A percentile compares a stretch with the other conserved stretches of the same genome.
phyloP scores from a whole-genome alignment of 1,140 invertebrate species.

The Drosophila tropicalis region DNA sequence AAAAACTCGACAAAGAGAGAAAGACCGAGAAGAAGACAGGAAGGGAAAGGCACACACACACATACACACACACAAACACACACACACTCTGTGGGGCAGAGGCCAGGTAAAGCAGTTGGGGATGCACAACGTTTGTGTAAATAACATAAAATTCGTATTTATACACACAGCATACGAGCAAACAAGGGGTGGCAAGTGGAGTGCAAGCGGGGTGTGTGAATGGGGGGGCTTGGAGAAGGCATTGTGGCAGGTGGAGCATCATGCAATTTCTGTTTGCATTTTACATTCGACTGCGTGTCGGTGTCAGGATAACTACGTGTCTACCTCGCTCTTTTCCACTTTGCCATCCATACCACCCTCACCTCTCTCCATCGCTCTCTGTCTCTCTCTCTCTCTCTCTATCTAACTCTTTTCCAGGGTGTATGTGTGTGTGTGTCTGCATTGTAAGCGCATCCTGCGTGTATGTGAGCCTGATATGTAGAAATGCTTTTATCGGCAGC shows the following conservation, averaged over 20 bases:
- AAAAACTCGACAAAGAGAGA: neutral
- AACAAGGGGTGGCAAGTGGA: constrained; percentile 32
- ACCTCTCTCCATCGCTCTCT: neutral
- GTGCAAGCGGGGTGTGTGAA: neutral
- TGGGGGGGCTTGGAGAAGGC: neutral
- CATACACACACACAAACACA: constrained; percentile 1
- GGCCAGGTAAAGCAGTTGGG: constrained; percentile 45
- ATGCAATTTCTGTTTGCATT: constrained; percentile 74
- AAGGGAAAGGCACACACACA: neutral
- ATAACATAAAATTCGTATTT: constrained; percentile 81
- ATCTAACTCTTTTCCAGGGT: constrained; percentile 26
- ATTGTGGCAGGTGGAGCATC: constrained; percentile 43
- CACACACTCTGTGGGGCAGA: neutral
- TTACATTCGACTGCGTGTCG: constrained; percentile 78
- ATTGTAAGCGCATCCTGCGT: constrained; percentile 22
- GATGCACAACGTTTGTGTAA: constrained; percentile 74
- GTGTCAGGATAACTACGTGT: constrained; percentile 65
- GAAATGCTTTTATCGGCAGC: constrained; percentile 76
- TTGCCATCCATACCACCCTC: neutral
- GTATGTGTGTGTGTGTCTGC: constrained; percentile 22
- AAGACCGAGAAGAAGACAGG: neutral
- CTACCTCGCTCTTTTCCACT: constrained; percentile 17
- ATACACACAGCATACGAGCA: constrained; percentile 75
- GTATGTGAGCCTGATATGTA: constrained; percentile 54
- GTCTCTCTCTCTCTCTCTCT: constrained; percentile 23